phyloP scores from a whole-genome alignment of 2,888 invertebrate species.

The Melinaea marsaeus region DNA sequence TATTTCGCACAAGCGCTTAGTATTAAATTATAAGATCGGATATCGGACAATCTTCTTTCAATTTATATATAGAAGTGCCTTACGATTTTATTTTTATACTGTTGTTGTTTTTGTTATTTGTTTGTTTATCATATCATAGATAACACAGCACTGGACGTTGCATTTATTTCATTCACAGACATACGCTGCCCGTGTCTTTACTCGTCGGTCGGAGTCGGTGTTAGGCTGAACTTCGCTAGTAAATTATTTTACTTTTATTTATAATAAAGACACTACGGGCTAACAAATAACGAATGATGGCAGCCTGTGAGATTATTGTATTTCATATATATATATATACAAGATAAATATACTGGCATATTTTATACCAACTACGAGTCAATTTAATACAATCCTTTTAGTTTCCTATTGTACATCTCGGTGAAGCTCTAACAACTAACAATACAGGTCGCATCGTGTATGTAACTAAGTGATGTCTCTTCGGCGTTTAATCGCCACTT shows the following conservation, averaged over 20 bases:
- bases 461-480: conserved; percentile 25
- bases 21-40: conserved; percentile 54
- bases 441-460: conserved; percentile 24
- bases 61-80: conserved; percentile 76
- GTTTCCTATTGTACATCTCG: neutral
- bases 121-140: conserved; percentile 45
- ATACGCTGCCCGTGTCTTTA: conserved; percentile 43
- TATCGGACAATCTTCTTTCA: conserved; percentile 59
- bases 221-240: conserved; percentile 48
- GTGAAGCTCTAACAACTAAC: conserved; percentile 11
- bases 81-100: conserved; percentile 72
- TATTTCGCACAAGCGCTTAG: conserved; percentile 40
- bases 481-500: conserved; percentile 31
- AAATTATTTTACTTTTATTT: conserved; percentile 36
- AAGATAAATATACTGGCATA: conserved; percentile 18
- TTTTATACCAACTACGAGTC: conserved; percentile 59
- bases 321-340: conserved; percentile 10
- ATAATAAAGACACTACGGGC: conserved; percentile 28
- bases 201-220: conserved; percentile 46
- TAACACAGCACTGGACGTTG: conserved; percentile 61
- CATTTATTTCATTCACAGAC: conserved; percentile 60
- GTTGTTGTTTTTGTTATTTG: conserved; percentile 48
- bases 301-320: conserved; percentile 14
- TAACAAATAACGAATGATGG: conserved; percentile 21
- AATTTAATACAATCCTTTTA: conserved; percentile 44